Percentiles rank a stretch among this genome's conserved stretches.
Evolutionary conservation across 2,113 vertebrate genomes (phyloP).

Genomic region (Podarcis muralis): DNA sequence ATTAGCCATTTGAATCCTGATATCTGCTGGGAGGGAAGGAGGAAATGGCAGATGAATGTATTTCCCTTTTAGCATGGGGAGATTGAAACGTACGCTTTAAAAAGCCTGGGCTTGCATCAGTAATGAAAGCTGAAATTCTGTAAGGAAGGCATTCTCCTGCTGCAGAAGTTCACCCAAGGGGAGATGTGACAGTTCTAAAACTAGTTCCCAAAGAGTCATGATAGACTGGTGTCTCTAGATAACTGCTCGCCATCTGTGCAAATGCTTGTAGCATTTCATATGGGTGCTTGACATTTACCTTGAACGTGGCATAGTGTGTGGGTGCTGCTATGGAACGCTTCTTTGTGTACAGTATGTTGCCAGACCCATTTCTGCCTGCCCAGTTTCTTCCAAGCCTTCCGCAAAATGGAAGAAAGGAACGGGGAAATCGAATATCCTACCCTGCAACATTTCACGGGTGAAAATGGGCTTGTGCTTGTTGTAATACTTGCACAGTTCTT

Average conservation of each 20-base stretch:
- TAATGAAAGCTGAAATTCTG: slow-evolving; percentile 64
- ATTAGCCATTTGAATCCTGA: slow-evolving; percentile 60
- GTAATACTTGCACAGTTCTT: background rate
- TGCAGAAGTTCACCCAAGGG: slow-evolving; percentile 13
- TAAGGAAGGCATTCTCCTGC: slow-evolving; percentile 56
- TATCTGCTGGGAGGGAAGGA: slow-evolving; percentile 53
- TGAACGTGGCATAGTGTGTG: slow-evolving; percentile 38
- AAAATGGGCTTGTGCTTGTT: slow-evolving; percentile 2
- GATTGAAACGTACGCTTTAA: slow-evolving; percentile 66
- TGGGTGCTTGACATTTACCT: slow-evolving; percentile 30
- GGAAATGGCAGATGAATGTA: slow-evolving; percentile 17
- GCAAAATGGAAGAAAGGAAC: slow-evolving; percentile 11
- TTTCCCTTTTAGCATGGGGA: slow-evolving; percentile 60
- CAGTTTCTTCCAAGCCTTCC: slow-evolving; percentile 4
- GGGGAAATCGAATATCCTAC: background rate
- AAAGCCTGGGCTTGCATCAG: slow-evolving; percentile 50
- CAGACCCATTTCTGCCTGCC: background rate
- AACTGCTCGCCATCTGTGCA: slow-evolving; percentile 24
- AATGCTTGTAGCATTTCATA: background rate
- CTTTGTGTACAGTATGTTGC: slow-evolving; percentile 23
- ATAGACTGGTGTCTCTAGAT: slow-evolving; percentile 29
- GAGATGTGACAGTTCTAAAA: slow-evolving; percentile 2
- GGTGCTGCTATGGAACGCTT: background rate
- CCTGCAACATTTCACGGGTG: background rate
- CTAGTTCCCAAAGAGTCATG: background rate